Percentiles rank a stretch among this genome's conserved stretches.
Evolutionary conservation across 1,140 invertebrate genomes (phyloP).

Genomic region (Heliconius hermathena): DNA sequence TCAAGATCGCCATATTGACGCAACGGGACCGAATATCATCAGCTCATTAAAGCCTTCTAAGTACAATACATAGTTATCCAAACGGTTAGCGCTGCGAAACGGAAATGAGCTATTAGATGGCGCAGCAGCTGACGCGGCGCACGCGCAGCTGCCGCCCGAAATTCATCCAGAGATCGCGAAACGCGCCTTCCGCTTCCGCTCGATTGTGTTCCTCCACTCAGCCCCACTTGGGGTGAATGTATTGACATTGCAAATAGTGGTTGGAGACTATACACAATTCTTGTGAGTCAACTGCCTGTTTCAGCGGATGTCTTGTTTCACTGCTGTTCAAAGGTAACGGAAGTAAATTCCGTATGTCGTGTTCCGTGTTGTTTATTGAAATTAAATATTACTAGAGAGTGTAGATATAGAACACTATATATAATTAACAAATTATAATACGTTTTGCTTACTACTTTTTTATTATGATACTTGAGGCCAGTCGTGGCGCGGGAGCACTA

Average conservation of each 20-base stretch:
- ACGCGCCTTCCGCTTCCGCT: slow-evolving; percentile 78
- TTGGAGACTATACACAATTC: slow-evolving; percentile 24
- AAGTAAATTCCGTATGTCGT: background rate
- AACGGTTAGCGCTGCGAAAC: slow-evolving; percentile 46
- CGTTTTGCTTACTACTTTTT: background rate
- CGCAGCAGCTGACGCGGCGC: slow-evolving; percentile 62
- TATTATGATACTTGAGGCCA: background rate
- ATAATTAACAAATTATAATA: too few relatives aligned
- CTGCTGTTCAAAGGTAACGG: slow-evolving; percentile 14
- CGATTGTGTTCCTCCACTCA: slow-evolving; percentile 66
- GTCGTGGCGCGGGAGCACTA: too few relatives aligned
- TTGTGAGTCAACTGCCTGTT: slow-evolving; percentile 30
- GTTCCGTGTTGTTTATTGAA: too few relatives aligned
- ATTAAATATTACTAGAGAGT: too few relatives aligned
- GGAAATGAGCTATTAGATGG: slow-evolving; percentile 76
- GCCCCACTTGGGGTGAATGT: slow-evolving; percentile 59
- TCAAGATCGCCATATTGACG: background rate
- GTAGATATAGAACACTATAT: too few relatives aligned
- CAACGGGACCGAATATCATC: background rate
- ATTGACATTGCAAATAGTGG: slow-evolving; percentile 44
- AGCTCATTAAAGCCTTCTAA: slow-evolving; percentile 37
- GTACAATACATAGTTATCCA: slow-evolving; percentile 30
- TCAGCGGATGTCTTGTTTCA: slow-evolving; percentile 32
- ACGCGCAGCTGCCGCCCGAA: slow-evolving; percentile 71
- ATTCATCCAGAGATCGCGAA: slow-evolving; percentile 75